Evolutionary conservation across 2,888 invertebrate genomes (phyloP), one percentile per base, ranked within the genome.

Genomic region (Timema cristinae): DNA sequence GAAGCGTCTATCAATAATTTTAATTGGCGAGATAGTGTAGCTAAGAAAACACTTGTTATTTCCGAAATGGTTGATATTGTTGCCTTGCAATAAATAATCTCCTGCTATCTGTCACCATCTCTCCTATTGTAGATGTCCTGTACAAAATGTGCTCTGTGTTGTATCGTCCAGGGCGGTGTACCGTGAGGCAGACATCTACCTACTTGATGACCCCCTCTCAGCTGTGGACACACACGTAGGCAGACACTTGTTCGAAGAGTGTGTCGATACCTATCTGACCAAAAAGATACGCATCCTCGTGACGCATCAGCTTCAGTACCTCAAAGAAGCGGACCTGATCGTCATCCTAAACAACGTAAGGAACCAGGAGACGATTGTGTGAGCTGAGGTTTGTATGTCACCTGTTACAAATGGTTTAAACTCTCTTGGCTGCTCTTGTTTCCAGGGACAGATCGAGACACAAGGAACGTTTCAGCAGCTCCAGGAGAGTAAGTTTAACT

Each of bases 161-260:
- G 32, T 32, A 32, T 32, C 32, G 32, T 75, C 11, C 32, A 77
- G 93, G 77, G 89, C 91, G 4, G 84, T 93, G 66, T 94, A 93
- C 78, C 81, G 81, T 71, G 86, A 90, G 76, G 91, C 92, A 0
- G 93, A 94, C 78, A 86, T 94, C 59, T 94, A 93, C 78, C 82
- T 94, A 63, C 81, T 94, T 67, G 93, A 94, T 78, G 94, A 94
- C 81, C 94, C 94, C 0, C 82, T 94, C 48, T 92, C 92, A 56
- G 93, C 93, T 0, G 93, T 94, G 0, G 94, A 94, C 78, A 85
- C 91, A 0, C 88, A 89, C 72, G 93, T 94, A 0, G 91, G 91
- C 0, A 85, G 88, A 69, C 88, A 90, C 77, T 81, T 91, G 7
- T 94, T 93, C 78, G 82, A 85, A 68, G 81, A 83, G 81, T 86